These are phyloP conservation scores for Octonoba sinensis DNA, from an alignment of 2,888 invertebrate genomes.

Conservation along the genomic window DNA sequence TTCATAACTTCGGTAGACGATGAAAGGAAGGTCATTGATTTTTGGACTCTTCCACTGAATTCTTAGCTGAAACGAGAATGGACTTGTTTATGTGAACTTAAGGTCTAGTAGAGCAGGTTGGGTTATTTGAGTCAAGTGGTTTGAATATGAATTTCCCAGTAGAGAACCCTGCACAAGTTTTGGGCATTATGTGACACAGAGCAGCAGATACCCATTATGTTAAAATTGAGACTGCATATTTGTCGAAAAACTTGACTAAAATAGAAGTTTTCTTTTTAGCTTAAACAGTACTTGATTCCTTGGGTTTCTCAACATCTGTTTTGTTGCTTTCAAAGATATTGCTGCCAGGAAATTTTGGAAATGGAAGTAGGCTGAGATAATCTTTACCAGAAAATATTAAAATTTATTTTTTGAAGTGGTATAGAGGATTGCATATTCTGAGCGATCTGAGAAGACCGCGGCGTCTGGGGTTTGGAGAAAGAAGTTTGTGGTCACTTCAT, in stretches of 20 bases:
- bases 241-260: background rate
- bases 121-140: background rate
- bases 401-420: background rate
- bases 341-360: slow-evolving; percentile 61
- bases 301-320: background rate
- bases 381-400: background rate
- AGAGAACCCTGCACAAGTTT: background rate
- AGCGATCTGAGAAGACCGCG: background rate
- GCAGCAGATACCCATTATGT: background rate
- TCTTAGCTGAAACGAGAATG: slow-evolving; percentile 8
- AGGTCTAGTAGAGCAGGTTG: background rate
- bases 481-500: background rate
- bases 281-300: background rate
- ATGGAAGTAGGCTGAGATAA: background rate
- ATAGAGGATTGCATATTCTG: background rate
- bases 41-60: slow-evolving; percentile 7
- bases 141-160: background rate
- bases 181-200: background rate
- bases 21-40: background rate
- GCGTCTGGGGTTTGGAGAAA: background rate
- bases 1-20: slow-evolving; percentile 22
- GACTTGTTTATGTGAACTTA: slow-evolving; percentile 4
- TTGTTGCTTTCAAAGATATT: background rate
- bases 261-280: background rate
- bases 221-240: background rate